Evolutionary conservation across 2,888 invertebrate species (phyloP).

Genomic region (Tetragonisca angustula): DNA sequence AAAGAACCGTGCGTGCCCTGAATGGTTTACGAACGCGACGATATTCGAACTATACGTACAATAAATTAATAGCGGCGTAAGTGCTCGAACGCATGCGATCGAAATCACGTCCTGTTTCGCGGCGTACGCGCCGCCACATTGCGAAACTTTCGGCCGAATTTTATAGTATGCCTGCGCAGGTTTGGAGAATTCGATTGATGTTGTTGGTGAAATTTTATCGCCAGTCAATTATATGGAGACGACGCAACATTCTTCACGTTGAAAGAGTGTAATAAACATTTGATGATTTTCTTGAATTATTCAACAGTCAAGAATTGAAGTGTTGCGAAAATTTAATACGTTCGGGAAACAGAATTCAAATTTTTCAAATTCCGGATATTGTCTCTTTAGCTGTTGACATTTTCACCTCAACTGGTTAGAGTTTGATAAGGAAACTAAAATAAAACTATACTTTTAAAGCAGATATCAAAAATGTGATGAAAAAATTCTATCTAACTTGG

Average conservation of each 20-base stretch:
- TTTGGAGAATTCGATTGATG: not conserved
- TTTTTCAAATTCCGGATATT: too few relatives aligned
- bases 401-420: not conserved
- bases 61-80: slow-evolving; percentile 14
- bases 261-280: too few relatives aligned
- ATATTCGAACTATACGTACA: slow-evolving; percentile 10
- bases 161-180: not conserved
- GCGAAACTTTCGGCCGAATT: not conserved
- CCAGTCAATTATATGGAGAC: too few relatives aligned
- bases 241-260: too few relatives aligned
- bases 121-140: not conserved
- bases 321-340: too few relatives aligned
- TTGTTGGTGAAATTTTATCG: not conserved
- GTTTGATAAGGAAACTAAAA: not conserved
- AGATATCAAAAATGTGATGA: not conserved
- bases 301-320: too few relatives aligned
- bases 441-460: not conserved
- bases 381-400: too few relatives aligned
- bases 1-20: slow-evolving; percentile 3
- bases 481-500: not conserved
- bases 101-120: not conserved
- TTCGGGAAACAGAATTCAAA: too few relatives aligned
- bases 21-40: slow-evolving; percentile 15
- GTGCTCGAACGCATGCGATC: slow-evolving; percentile 17
- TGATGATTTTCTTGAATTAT: too few relatives aligned